phyloP scores from a whole-genome alignment of 2,113 vertebrate species.

The Fukomys damarensis region DNA sequence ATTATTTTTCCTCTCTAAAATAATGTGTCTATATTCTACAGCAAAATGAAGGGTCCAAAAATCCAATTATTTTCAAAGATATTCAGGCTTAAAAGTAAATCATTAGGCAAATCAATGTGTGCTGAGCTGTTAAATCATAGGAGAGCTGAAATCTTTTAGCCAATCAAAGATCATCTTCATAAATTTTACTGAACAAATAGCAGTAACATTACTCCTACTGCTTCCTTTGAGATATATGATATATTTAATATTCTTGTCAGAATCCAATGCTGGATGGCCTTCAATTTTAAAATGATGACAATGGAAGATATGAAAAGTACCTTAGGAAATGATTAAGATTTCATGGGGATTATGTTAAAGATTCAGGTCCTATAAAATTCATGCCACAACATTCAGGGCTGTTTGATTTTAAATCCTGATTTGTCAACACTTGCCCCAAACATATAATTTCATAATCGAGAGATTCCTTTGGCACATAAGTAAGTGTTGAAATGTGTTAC shows the following conservation, averaged over 20 bases:
- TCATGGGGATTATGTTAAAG: constrained; percentile 45
- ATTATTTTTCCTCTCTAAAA: constrained; percentile 24
- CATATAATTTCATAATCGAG: constrained; percentile 58
- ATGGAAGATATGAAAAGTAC: constrained; percentile 8
- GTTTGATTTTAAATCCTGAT: constrained; percentile 56
- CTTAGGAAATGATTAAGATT: constrained; percentile 41
- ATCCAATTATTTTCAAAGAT: constrained; percentile 45
- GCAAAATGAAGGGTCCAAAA: neutral
- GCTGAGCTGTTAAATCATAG: neutral
- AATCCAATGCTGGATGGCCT: neutral
- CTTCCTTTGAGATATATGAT: constrained; percentile 52
- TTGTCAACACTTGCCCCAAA: constrained; percentile 44
- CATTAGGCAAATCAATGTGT: constrained; percentile 53
- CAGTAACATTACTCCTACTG: constrained; percentile 33
- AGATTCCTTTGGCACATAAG: constrained; percentile 46
- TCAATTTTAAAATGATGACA: constrained; percentile 52
- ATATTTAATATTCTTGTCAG: constrained; percentile 52
- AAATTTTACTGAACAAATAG: constrained; percentile 20
- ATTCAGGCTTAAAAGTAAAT: constrained; percentile 38
- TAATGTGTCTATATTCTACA: constrained; percentile 4
- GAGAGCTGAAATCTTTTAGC: neutral
- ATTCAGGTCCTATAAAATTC: neutral
- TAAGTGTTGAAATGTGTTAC: constrained; percentile 34
- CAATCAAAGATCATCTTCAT: constrained; percentile 35
- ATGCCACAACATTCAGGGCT: neutral